These are phyloP conservation scores for Anagrus nilaparvatae DNA, from an alignment of 1,140 invertebrate species.

Conservation along the genomic window DNA sequence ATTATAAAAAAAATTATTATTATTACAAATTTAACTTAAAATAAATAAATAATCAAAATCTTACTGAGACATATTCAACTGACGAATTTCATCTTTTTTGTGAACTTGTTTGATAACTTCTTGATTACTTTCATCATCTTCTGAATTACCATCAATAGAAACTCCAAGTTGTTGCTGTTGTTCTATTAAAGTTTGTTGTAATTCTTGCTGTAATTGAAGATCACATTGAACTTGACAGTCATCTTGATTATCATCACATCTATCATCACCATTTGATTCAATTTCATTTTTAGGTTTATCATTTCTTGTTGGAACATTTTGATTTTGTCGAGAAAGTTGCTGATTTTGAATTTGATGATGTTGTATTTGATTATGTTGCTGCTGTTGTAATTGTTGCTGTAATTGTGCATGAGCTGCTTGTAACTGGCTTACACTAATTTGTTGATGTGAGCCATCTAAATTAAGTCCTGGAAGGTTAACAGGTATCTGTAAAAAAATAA, in stretches of 20 bases:
- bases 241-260: slow-evolving; percentile 37
- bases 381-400: slow-evolving; percentile 39
- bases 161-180: slow-evolving; percentile 32
- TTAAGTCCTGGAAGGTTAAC: slow-evolving; percentile 38
- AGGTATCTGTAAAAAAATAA: slow-evolving; percentile 32
- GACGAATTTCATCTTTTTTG: slow-evolving; percentile 40
- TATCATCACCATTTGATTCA: slow-evolving; percentile 35
- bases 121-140: slow-evolving; percentile 24
- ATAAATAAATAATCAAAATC: slow-evolving; percentile 17
- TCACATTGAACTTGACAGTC: slow-evolving; percentile 40
- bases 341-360: slow-evolving; percentile 39
- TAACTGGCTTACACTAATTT: slow-evolving; percentile 34
- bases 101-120: slow-evolving; percentile 31
- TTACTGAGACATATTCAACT: slow-evolving; percentile 40
- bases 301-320: slow-evolving; percentile 31
- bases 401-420: slow-evolving; percentile 41
- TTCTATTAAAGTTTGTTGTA: slow-evolving; percentile 39
- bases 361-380: slow-evolving; percentile 34
- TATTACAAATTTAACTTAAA: no score
- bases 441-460: slow-evolving; percentile 37
- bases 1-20: slow-evolving; percentile 13
- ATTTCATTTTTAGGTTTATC: slow-evolving; percentile 38
- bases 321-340: slow-evolving; percentile 35
- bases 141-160: slow-evolving; percentile 29
- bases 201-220: slow-evolving; percentile 37